Conservation (phyloP, 1,140 invertebrate species). For the Drosophila elegans region DNA sequence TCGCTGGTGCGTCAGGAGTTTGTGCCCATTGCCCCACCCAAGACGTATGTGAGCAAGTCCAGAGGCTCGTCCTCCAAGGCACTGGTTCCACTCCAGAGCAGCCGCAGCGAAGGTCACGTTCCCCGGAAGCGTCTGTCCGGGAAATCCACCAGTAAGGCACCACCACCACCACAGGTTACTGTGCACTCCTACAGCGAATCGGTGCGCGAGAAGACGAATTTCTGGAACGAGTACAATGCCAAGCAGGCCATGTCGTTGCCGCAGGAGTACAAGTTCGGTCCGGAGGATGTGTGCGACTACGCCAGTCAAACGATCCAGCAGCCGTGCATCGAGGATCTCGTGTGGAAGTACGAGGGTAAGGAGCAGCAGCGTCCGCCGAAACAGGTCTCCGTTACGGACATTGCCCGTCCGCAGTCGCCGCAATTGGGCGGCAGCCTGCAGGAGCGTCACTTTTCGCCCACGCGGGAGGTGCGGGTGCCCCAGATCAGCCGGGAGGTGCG, state of each 20-base stretch:
- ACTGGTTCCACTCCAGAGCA: conserved; percentile 51
- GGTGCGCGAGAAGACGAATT: conserved; percentile 69
- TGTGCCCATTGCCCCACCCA: conserved; percentile 55
- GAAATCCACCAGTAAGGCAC: conserved; percentile 8
- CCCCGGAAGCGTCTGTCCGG: conserved; percentile 47
- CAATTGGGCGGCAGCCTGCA: conserved; percentile 6
- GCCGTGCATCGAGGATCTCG: conserved; percentile 77
- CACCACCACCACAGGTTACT: not conserved
- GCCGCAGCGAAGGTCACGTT: conserved; percentile 73
- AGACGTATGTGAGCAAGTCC: conserved; percentile 63
- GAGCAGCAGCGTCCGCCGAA: conserved; percentile 31
- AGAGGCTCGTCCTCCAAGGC: conserved; percentile 38
- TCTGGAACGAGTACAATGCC: conserved; percentile 78
- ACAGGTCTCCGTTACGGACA: conserved; percentile 48
- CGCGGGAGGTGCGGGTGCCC: conserved; percentile 75
- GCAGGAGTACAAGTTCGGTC: conserved; percentile 52
- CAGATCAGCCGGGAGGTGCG: conserved; percentile 86
- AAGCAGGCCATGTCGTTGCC: conserved; percentile 65
- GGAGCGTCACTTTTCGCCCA: conserved; percentile 74
- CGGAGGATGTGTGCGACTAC: conserved; percentile 66
- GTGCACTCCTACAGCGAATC: conserved; percentile 57
- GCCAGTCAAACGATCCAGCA: conserved; percentile 5
- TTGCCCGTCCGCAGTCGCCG: conserved; percentile 65
- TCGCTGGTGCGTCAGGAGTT: conserved; percentile 62
- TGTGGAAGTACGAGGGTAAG: conserved; percentile 77